These are phyloP conservation scores for Xenops minutus DNA, from an alignment of 2,797 vertebrate genomes.

Conservation along the genomic window DNA sequence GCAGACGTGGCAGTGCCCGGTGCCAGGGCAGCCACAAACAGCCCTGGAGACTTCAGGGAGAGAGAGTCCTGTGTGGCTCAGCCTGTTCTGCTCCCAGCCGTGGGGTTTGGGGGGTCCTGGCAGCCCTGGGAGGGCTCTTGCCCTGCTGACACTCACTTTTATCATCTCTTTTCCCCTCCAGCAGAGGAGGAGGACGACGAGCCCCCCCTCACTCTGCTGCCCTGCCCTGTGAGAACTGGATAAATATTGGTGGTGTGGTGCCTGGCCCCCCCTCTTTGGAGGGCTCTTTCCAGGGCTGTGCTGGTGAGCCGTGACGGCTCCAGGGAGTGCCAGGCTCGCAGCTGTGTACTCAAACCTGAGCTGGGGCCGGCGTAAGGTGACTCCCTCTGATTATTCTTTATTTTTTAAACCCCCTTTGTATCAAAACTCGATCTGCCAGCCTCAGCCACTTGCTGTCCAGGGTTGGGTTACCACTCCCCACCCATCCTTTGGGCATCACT, in stretches of 20 bases:
- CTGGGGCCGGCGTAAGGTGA: background rate
- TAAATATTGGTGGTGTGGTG: accelerated
- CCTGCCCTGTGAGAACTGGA: background rate
- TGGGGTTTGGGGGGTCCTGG: accelerated
- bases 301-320: background rate
- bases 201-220: background rate
- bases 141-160: background rate
- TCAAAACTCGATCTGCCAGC: background rate
- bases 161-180: background rate
- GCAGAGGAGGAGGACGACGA: background rate
- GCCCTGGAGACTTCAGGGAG: background rate
- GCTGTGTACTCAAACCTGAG: background rate
- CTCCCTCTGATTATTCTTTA: background rate
- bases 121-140: background rate
- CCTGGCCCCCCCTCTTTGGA: background rate
- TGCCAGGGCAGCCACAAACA: background rate
- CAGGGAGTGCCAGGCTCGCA: background rate
- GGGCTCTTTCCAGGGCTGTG: accelerated
- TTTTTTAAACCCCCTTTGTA: background rate
- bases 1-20: background rate
- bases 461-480: slow-evolving; percentile 1
- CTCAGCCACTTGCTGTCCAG: background rate
- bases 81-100: background rate
- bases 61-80: accelerated
- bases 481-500: background rate